Evolutionary conservation across 2,888 invertebrate species (phyloP).

Genomic region (Cyaniris semiargus): DNA sequence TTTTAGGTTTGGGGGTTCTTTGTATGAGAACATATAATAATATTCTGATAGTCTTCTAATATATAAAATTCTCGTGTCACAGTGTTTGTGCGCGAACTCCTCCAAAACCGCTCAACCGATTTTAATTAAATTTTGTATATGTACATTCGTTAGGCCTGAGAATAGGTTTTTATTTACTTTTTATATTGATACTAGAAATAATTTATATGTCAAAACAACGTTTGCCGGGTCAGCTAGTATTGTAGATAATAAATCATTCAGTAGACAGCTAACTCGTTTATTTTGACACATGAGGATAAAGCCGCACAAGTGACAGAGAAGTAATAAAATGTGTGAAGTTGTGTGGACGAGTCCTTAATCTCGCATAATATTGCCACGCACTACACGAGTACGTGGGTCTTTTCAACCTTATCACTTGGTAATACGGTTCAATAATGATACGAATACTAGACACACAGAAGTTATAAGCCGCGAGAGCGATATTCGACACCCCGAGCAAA

Average conservation of each 20-base stretch:
- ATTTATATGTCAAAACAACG: too few species aligned
- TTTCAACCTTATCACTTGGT: background rate
- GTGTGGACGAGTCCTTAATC: slow-evolving; percentile 9
- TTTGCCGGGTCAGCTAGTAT: too few species aligned
- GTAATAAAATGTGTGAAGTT: slow-evolving; percentile 7
- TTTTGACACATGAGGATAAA: background rate
- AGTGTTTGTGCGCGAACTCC: too few species aligned
- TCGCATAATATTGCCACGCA: background rate
- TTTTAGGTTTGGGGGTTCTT: too few species aligned
- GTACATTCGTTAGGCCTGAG: too few species aligned
- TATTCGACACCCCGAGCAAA: slow-evolving; percentile 17
- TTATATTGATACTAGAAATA: too few species aligned
- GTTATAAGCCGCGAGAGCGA: background rate
- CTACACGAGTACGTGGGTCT: background rate
- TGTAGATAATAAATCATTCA: background rate
- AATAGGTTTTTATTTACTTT: too few species aligned
- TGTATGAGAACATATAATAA: too few species aligned
- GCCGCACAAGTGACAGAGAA: background rate
- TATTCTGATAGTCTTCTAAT: too few species aligned
- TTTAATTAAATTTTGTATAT: too few species aligned
- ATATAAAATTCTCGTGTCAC: too few species aligned
- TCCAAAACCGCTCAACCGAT: too few species aligned
- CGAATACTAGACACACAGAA: background rate
- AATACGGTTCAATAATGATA: background rate
- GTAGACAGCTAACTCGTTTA: background rate